Evolutionary conservation across 2,113 vertebrate genomes (phyloP).

Genomic region (Tylochromis polylepis): DNA sequence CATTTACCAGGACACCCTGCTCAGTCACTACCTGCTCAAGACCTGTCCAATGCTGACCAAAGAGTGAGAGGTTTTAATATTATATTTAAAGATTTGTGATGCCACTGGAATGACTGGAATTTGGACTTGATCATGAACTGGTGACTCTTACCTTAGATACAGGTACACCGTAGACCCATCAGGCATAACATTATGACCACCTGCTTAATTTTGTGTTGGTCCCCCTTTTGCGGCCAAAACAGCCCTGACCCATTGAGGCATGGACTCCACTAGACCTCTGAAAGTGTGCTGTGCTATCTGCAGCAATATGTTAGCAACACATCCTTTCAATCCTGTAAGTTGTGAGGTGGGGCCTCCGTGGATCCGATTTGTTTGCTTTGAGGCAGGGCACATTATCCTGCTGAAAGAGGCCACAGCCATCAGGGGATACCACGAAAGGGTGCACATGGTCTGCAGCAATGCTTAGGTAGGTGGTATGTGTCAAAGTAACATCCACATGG

Average conservation of each 20-base stretch:
- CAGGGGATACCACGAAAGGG: background rate
- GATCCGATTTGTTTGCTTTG: background rate
- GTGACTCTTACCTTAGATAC: background rate
- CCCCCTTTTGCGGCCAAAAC: background rate
- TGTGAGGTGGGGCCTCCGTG: background rate
- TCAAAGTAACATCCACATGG: too few relatives aligned
- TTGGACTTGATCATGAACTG: background rate
- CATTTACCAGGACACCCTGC: constrained; percentile 81
- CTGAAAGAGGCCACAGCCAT: background rate
- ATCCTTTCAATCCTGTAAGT: background rate
- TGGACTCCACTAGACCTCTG: background rate
- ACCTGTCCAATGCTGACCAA: constrained; percentile 88
- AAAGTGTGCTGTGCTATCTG: background rate
- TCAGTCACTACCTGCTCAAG: constrained; percentile 85
- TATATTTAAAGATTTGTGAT: background rate
- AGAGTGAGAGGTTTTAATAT: constrained; percentile 79
- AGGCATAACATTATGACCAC: background rate
- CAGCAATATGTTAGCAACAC: background rate
- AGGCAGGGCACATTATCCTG: background rate
- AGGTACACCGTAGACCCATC: background rate
- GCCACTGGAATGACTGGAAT: background rate
- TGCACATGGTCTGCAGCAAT: background rate
- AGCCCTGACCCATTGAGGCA: background rate
- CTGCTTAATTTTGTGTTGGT: background rate
- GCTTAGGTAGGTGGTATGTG: too few relatives aligned